Evolutionary conservation across 2,113 vertebrate genomes (phyloP), one percentile per base, ranked within the genome.

Genomic region (Phyllostomus hastatus): DNA sequence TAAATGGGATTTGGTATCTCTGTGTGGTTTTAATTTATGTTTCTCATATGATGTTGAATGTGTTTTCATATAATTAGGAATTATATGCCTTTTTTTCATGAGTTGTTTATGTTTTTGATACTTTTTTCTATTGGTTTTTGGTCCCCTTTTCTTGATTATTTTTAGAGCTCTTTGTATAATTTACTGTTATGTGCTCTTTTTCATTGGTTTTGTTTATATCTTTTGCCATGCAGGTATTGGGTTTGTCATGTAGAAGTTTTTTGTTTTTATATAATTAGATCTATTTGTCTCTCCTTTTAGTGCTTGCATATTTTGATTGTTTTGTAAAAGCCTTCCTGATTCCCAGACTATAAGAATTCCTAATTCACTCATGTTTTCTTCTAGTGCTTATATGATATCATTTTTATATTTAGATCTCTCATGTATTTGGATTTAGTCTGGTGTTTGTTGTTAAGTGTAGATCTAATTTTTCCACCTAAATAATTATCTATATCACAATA

Each of bases 341-440:
- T 91, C 31, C 52, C 26, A 78, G 41, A 91, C 54, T 46, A 3
- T 86, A 43, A 67, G 70, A 70, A 92, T 89, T 82, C 35, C 24
- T 95, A 80, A 82, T 88, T 88, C 19, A 88, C 10, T 95, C 54
- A 82, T 50, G n/a, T 84, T 88, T 81, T 81, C 43, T 80, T 73
- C 10, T 73, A 52, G 19, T 84, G 67, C 17, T 48, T 83, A 31
- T 10, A 46, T 76, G 38, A 31, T 69, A 90, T 14, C 28, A 48
- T 89, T 78, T 81, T 80, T 73, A 52, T 33, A 2, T 66, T 81
- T 86, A 80, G 43, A 66, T 54, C 24, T 81, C 31, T 91, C 24
- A 67, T 17, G 31, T 87, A 31, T 75, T 95, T 91, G 64, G 61
- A 86, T 61, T 85, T 43, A 79, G 20, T 61, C 70, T 50, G 28